Percentiles rank a stretch among this genome's conserved stretches.
These are phyloP conservation scores for Andinoacara biseriatus DNA, from an alignment of 2,113 vertebrate species.

Conservation along the genomic window DNA sequence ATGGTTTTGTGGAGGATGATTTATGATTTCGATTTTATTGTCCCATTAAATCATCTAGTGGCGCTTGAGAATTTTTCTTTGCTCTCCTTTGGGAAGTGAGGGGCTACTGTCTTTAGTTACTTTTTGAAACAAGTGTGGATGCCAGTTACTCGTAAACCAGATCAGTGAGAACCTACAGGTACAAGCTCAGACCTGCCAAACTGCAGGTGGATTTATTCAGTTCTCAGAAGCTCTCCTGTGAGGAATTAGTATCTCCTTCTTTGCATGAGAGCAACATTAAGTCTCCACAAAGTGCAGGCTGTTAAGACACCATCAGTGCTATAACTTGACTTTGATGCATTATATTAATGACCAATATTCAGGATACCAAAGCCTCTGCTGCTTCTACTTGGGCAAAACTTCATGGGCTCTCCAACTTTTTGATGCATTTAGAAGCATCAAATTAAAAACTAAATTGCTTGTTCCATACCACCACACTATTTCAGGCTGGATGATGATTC, in stretches of 20 bases:
- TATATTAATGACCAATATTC: not conserved
- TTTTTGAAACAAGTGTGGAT: no score
- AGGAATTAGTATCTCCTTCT: not conserved
- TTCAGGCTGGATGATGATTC: no score
- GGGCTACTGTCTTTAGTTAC: no score
- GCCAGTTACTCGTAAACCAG: not conserved
- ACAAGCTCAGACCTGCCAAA: not conserved
- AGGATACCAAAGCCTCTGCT: not conserved
- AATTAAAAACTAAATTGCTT: no score
- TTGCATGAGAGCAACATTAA: not conserved
- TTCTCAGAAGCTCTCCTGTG: not conserved
- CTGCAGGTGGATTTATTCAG: not conserved
- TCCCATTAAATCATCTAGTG: no score
- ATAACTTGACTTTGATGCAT: not conserved
- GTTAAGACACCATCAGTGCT: not conserved
- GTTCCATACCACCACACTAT: no score
- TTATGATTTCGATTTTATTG: no score
- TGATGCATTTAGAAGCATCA: no score
- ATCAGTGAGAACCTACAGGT: not conserved
- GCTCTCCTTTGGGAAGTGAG: no score
- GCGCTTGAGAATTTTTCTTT: no score
- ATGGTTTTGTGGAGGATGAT: no score
- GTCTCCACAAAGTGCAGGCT: not conserved
- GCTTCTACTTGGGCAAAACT: not conserved
- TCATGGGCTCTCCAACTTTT: no score